Conservation (phyloP, 2,797 vertebrate genomes). For the Muscicapa striata region DNA sequence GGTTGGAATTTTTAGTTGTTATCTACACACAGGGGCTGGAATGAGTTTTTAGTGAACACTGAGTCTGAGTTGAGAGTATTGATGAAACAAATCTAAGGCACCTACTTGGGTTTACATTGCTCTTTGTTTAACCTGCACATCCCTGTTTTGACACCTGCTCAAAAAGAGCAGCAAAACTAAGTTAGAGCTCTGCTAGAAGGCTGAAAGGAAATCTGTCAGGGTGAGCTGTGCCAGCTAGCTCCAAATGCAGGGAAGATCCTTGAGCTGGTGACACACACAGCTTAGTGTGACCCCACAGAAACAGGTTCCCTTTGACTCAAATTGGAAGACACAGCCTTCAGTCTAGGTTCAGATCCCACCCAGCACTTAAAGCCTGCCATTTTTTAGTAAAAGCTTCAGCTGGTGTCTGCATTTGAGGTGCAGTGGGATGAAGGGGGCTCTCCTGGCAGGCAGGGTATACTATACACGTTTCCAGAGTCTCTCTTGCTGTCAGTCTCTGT, state of each 20-base stretch:
- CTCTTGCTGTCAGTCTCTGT: background rate
- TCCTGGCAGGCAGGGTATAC: background rate
- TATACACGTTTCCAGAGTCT: background rate
- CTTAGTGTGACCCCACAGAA: background rate
- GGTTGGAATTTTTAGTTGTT: background rate
- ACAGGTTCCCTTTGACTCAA: background rate
- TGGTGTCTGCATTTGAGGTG: background rate
- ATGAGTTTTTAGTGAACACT: background rate
- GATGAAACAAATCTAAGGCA: background rate
- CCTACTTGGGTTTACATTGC: background rate
- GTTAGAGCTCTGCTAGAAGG: background rate
- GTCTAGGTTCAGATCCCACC: background rate
- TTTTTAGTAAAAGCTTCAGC: background rate
- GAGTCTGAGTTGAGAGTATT: background rate
- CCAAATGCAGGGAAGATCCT: background rate
- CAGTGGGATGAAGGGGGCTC: background rate
- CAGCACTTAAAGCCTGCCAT: background rate
- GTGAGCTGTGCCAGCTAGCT: background rate
- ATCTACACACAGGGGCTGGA: too few relatives aligned
- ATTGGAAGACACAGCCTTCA: background rate
- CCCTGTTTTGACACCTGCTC: background rate
- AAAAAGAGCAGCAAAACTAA: background rate
- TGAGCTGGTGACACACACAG: background rate
- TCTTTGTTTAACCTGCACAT: background rate
- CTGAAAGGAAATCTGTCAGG: background rate